A percentile compares a stretch with the other conserved stretches of the same genome.
phyloP scores from a whole-genome alignment of 2,797 vertebrate genomes.

The Acestrorhynchus altus region DNA sequence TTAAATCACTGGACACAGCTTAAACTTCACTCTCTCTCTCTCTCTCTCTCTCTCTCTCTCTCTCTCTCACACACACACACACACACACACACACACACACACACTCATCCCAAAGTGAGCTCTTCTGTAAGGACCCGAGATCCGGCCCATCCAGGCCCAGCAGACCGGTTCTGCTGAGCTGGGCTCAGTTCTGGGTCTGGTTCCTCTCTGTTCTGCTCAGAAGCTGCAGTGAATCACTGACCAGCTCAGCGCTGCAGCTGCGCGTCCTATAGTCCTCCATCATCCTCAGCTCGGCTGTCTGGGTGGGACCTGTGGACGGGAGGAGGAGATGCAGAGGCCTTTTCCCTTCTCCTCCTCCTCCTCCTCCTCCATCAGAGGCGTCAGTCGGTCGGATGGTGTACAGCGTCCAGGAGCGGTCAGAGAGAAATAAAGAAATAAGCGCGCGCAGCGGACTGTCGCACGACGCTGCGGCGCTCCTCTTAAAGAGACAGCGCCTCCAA shows the following conservation, averaged over 20 bases:
- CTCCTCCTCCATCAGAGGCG: background rate
- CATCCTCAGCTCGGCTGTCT: background rate
- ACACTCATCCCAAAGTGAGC: background rate
- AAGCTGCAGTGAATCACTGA: background rate
- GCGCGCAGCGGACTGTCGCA: conserved; percentile 66
- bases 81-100: too few relatives aligned
- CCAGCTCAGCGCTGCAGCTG: background rate
- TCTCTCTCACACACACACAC: too few relatives aligned
- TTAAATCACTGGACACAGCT: too few relatives aligned
- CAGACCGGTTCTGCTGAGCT: background rate
- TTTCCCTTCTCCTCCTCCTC: too few relatives aligned
- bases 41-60: too few relatives aligned
- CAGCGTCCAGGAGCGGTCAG: too few relatives aligned
- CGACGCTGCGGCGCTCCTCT: conserved; percentile 70
- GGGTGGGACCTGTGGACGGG: conserved; percentile 3
- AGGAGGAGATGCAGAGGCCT: too few relatives aligned
- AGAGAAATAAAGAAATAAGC: conserved; percentile 22
- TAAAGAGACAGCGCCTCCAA: conserved; percentile 74
- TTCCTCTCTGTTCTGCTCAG: background rate
- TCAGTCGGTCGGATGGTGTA: background rate
- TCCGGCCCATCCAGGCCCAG: background rate
- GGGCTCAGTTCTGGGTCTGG: too few relatives aligned
- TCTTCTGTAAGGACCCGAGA: background rate
- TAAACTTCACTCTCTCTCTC: too few relatives aligned
- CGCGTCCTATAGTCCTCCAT: conserved; percentile 23